These are phyloP conservation scores for Agonopterix arenella DNA, from an alignment of 2,888 invertebrate genomes.

Conservation along the genomic window DNA sequence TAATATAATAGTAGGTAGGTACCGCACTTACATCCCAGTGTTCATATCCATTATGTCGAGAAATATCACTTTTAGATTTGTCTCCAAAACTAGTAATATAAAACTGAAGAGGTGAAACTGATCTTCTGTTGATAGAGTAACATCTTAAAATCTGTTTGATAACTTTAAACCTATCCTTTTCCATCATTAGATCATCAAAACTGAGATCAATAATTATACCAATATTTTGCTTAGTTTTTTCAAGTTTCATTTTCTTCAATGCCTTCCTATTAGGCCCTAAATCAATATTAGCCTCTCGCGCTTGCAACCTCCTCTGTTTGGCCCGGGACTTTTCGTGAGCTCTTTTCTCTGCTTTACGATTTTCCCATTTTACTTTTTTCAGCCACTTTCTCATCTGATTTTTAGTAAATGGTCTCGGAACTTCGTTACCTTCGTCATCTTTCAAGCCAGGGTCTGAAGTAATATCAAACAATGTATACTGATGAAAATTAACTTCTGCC, in stretches of 20 bases:
- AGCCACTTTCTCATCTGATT: conserved; percentile 81
- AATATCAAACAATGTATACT: conserved; percentile 57
- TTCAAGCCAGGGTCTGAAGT: conserved; percentile 63
- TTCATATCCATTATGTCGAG: conserved; percentile 90
- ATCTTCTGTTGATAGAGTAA: conserved; percentile 93
- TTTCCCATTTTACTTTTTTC: conserved; percentile 85
- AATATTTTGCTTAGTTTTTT: conserved; percentile 81
- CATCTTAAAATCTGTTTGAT: conserved; percentile 93
- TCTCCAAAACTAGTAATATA: conserved; percentile 89
- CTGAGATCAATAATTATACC: conserved; percentile 91
- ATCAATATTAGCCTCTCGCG: conserved; percentile 82
- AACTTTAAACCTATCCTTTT: conserved; percentile 91
- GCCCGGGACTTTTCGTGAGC: conserved; percentile 83
- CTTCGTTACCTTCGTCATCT: conserved; percentile 58
- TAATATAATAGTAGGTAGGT: too few relatives aligned
- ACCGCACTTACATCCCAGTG: conserved; percentile 90
- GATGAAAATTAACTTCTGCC: conserved; percentile 32
- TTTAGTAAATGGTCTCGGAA: conserved; percentile 74
- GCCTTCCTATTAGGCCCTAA: conserved; percentile 88
- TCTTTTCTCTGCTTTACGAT: conserved; percentile 82
- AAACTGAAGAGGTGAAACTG: conserved; percentile 86
- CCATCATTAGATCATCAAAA: conserved; percentile 94
- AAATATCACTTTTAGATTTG: conserved; percentile 83
- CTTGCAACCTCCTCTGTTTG: conserved; percentile 82
- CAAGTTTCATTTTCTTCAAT: conserved; percentile 84